Base-by-base conservation (phyloP, 2,888 invertebrate species). In the Mimas tiliae region DNA sequence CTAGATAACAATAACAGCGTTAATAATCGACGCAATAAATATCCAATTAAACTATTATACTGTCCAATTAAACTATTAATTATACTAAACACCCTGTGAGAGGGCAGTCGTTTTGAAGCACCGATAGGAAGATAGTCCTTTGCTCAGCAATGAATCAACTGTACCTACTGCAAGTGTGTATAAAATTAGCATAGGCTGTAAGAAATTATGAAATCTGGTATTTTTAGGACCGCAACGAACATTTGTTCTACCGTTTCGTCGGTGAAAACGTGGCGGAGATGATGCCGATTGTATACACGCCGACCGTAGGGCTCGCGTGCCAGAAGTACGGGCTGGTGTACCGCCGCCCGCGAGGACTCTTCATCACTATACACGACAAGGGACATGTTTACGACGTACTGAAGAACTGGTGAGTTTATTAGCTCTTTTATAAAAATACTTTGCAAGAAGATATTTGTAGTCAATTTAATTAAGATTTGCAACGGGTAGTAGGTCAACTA, bases 211-310 rank as follows among this genome's bases (percentile, higher is more conserved):
- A 38, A 9, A 6, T 38, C 14, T 62, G 1, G 9, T 19, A 19
- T 16, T 19, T 19, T 16, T 90, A 98, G 96, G 99, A 99, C 82
- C 96, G 99, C 74, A 99, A 99, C 87, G 99, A 99, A 90, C 97
- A 97, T 76, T 94, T 99, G 19, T 99, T 99, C 94, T 99, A 98
- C 90, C 96, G 97, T 45, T 95, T 99, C 63, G 92, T 99, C 55
- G 95, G 95, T 16, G 97, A 98, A 74, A 96, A 99, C 86, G 97
- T 99, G 33, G 95, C 96, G 62, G 96, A 97, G 71, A 96, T 98
- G 95, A 98, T 99, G 98, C 99, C 99, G 0, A 95, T 99, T 69
- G 98, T 99, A n/a, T 99, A 99, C 91, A 99, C 99, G 0, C 99
- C 99, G 0, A 98, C 98, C 0, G 99, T 99, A 12, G 99, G 99